A percentile compares a stretch with the other conserved stretches of the same genome.
These are phyloP conservation scores for Pterocles orientalis DNA, from an alignment of 2,113 vertebrate species.

Conservation along the genomic window DNA sequence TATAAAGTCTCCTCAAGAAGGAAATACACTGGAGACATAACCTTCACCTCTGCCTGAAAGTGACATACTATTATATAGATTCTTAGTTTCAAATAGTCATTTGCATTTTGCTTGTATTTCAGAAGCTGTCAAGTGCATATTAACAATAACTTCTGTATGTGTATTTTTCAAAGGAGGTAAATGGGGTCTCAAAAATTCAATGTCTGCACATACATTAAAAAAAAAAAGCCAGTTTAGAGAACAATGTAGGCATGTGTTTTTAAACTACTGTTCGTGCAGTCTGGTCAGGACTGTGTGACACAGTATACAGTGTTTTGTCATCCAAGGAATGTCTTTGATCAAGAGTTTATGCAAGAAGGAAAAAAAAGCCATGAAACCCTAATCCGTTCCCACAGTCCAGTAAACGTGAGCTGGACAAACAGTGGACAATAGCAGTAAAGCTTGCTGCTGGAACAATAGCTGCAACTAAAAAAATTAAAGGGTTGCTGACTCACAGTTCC, in stretches of 20 bases:
- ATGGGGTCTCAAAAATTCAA: background rate
- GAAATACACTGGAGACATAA: background rate
- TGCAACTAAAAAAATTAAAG: slow-evolving; percentile 76
- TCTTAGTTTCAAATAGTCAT: background rate
- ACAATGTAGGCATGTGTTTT: slow-evolving; percentile 77
- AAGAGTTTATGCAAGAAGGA: slow-evolving; percentile 79
- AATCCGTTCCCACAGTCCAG: slow-evolving; percentile 91
- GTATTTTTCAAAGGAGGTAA: background rate
- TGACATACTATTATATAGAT: background rate
- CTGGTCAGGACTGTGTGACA: slow-evolving; percentile 75
- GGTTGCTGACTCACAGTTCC: slow-evolving; percentile 74
- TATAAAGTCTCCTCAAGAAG: background rate
- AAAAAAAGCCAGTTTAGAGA: slow-evolving; percentile 47
- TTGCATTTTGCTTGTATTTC: background rate
- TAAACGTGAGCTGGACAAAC: slow-evolving; percentile 81
- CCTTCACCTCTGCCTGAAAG: background rate
- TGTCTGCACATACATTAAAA: slow-evolving; percentile 44
- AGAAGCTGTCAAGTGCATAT: background rate
- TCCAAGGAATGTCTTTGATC: slow-evolving; percentile 92
- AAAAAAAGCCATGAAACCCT: slow-evolving; percentile 82
- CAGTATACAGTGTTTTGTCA: slow-evolving; percentile 86
- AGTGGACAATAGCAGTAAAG: slow-evolving; percentile 80
- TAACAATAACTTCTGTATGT: background rate
- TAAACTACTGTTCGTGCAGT: slow-evolving; percentile 69
- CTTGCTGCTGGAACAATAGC: slow-evolving; percentile 69